A percentile compares a stretch with the other conserved stretches of the same genome.
Evolutionary conservation across 2,113 vertebrate species (phyloP).

Genomic region (Psettodes erumei): DNA sequence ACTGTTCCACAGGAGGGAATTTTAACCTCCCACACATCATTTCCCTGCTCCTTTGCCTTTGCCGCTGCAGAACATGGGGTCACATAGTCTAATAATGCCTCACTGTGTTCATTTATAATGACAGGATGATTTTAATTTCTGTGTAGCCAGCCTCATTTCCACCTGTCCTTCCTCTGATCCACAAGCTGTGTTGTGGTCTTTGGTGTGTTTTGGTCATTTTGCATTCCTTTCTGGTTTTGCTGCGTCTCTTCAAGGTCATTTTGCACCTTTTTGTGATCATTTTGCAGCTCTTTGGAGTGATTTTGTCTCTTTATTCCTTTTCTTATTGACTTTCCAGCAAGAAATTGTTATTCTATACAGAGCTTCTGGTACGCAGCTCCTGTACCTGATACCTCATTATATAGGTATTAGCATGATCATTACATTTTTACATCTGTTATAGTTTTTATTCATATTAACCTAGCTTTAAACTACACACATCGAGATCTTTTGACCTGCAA

Average conservation of each 20-base stretch:
- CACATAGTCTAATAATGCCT: constrained; percentile 18
- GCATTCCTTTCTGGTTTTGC: neutral
- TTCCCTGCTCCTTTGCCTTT: constrained; percentile 53
- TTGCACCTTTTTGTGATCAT: neutral
- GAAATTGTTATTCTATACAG: neutral
- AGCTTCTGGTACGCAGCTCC: neutral
- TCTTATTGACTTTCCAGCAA: neutral
- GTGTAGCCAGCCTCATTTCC: constrained; percentile 6
- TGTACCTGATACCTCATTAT: neutral
- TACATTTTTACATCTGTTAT: neutral
- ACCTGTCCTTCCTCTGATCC: constrained; percentile 28
- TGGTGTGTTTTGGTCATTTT: neutral
- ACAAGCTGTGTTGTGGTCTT: neutral
- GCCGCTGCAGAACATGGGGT: constrained; percentile 19
- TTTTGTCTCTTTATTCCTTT: too few relatives aligned
- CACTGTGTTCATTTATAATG: constrained; percentile 11
- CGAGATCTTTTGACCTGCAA: neutral
- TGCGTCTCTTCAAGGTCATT: neutral
- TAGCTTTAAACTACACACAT: neutral
- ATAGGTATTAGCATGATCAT: too few relatives aligned
- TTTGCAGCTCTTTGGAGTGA: too few relatives aligned
- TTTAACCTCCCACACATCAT: constrained; percentile 46
- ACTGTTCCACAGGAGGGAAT: constrained; percentile 13
- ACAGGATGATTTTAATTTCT: constrained; percentile 23
- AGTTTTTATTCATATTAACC: neutral